Percentiles rank a stretch among this genome's conserved stretches.
phyloP scores from a whole-genome alignment of 2,113 vertebrate species.

The Chionis minor region DNA sequence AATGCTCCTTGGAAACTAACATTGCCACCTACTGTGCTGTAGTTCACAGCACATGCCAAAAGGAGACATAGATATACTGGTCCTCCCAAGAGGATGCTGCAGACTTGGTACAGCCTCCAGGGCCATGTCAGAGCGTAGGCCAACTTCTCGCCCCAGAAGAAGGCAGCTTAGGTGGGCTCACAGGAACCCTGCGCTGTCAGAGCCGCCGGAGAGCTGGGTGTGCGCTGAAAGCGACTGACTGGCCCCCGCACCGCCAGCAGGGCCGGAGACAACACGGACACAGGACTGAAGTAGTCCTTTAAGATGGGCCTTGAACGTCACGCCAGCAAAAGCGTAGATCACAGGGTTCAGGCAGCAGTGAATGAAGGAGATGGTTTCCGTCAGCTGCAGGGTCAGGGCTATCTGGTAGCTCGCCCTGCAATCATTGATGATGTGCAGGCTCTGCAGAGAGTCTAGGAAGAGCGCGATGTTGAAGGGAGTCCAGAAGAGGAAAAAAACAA shows the following conservation, averaged over 20 bases:
- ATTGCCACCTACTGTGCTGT: rapidly evolving
- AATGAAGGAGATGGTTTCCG: constrained; percentile 78
- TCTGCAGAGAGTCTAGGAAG: constrained; percentile 76
- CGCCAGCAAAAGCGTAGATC: constrained; percentile 85
- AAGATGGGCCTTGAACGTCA: constrained; percentile 78
- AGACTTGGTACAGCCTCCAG: neutral
- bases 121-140: neutral
- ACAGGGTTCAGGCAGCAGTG: constrained; percentile 87
- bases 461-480: constrained; percentile 79
- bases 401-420: neutral
- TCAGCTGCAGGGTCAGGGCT: constrained; percentile 51
- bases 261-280: neutral
- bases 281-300: constrained; percentile 48
- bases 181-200: neutral
- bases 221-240: neutral
- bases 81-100: neutral
- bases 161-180: neutral
- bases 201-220: neutral
- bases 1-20: neutral
- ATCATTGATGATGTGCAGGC: constrained; percentile 15
- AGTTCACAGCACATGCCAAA: neutral
- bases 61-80: neutral
- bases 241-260: neutral
- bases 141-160: neutral
- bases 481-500: constrained; percentile 82